Percentiles rank a stretch among this genome's conserved stretches.
Conservation (phyloP, 2,888 invertebrate species). For the Drosophila villosipedis region DNA sequence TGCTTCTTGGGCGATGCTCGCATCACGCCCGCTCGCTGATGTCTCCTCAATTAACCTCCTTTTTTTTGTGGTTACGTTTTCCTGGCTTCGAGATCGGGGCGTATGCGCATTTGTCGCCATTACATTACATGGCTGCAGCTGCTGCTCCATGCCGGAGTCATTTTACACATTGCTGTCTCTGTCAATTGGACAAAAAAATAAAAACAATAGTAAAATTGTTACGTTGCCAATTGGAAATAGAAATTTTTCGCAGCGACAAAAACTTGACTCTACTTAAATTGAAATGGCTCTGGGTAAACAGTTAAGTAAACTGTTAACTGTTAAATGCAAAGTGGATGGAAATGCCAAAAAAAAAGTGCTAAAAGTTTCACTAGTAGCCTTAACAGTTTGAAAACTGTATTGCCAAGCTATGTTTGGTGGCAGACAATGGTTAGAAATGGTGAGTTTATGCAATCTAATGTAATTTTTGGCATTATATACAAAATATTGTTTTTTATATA, state of each 20-base stretch:
- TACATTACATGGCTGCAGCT: conserved; percentile 58
- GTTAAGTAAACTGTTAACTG: conserved; percentile 34
- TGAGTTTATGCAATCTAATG: not conserved
- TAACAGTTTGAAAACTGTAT: not conserved
- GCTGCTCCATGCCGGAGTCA: conserved; percentile 26
- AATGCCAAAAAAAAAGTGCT: conserved; percentile 16
- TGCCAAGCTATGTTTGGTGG: not conserved
- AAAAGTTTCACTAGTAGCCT: not conserved
- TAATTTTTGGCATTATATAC: not conserved
- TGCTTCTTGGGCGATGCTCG: conserved; percentile 79
- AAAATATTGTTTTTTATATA: not conserved
- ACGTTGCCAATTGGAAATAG: conserved; percentile 31
- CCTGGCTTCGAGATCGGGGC: conserved; percentile 48
- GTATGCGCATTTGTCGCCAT: conserved; percentile 79
- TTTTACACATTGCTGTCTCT: conserved; percentile 32
- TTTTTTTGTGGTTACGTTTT: conserved; percentile 14
- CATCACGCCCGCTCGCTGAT: conserved; percentile 76
- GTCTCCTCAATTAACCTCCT: conserved; percentile 81
- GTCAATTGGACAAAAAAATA: conserved; percentile 18
- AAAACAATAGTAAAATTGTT: conserved; percentile 44
- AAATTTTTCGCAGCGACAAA: conserved; percentile 35
- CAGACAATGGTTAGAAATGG: not conserved
- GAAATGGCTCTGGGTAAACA: conserved; percentile 43
- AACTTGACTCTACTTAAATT: conserved; percentile 34
- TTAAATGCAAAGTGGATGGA: conserved; percentile 17